Evolutionary conservation across 2,797 vertebrate genomes (phyloP), one percentile per base, ranked within the genome.

Genomic region (Moxostoma hubbsi): DNA sequence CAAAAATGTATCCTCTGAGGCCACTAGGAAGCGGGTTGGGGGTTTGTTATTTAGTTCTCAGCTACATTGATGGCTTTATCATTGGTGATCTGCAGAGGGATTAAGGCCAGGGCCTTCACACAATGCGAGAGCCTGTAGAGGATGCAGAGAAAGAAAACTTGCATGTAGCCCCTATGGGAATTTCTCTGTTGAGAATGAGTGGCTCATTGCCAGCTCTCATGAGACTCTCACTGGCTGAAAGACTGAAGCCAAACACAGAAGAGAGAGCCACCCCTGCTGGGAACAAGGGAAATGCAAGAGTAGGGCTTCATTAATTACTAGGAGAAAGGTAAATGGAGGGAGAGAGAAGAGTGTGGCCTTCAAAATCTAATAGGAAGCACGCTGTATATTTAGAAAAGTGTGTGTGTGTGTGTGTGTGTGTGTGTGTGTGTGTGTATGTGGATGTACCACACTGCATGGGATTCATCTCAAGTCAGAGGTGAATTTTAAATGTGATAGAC

Each of bases 391-490:
- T 81, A 76, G 55, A 67, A 54, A 76, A 80, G 43, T 55, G 84
- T 85, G n/a, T 71, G 55, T 36, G 36, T 36, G 36, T 36, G 3
- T 24, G 18, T 24, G 18, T 24, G 18, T n/a, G n/a, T n/a, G n/a
- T n/a, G n/a, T n/a, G n/a, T n/a, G 43, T 55, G 84, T 85, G n/a
- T 71, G 55, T 36, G 36, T 36, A 4, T 36, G 3, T 83, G 62
- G 85, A 86, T 86, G 86, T 73, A 59, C 5, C 36, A 15, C 71
- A 59, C 66, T 67, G 66, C 57, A 53, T 58, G 46, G 72, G 75
- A 85, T 87, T 84, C 84, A 57, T 85, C 65, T 57, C 73, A 79
- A 81, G 85, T 85, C 85, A 83, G 81, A 80, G 79, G 75, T 84
- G 75, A 73, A 72, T 83, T 84, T 86, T 59, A 77, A 79, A 75